A percentile compares a stretch with the other conserved stretches of the same genome.
Evolutionary conservation across 2,797 vertebrate species (phyloP).

Genomic region (Ispidina lecontei): DNA sequence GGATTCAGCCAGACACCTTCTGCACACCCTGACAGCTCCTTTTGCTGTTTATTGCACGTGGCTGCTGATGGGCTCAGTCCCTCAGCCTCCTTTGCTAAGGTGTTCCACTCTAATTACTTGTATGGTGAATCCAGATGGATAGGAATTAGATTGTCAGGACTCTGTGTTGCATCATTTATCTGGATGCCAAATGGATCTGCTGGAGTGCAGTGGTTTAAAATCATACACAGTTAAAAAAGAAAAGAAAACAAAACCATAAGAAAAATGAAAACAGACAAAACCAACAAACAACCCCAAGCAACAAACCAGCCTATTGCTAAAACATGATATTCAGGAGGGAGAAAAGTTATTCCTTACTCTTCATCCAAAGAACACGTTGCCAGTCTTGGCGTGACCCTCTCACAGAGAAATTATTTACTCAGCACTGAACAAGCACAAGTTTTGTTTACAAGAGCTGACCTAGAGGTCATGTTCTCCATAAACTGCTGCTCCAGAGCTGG

Average conservation of each 20-base stretch:
- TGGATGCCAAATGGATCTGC: neutral
- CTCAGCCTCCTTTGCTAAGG: neutral
- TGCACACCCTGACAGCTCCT: neutral
- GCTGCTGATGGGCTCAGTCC: neutral
- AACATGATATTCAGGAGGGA: neutral
- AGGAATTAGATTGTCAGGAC: neutral
- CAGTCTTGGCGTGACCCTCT: neutral
- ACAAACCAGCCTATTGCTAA: neutral
- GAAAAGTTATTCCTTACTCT: neutral
- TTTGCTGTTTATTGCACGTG: neutral
- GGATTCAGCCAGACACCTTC: neutral
- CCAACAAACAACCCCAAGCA: no score
- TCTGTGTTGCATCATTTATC: neutral
- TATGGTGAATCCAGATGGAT: neutral
- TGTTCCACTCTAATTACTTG: conserved; percentile 17
- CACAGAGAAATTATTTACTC: neutral
- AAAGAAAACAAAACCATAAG: neutral
- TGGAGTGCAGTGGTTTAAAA: neutral
- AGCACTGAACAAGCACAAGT: neutral
- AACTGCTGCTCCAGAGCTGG: neutral
- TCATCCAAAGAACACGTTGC: neutral
- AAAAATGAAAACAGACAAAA: neutral
- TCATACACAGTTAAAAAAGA: neutral
- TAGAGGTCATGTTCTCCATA: neutral
- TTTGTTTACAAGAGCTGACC: neutral